These are phyloP conservation scores for Danio aesculapii DNA, from an alignment of 2,797 vertebrate species.

Conservation along the genomic window DNA sequence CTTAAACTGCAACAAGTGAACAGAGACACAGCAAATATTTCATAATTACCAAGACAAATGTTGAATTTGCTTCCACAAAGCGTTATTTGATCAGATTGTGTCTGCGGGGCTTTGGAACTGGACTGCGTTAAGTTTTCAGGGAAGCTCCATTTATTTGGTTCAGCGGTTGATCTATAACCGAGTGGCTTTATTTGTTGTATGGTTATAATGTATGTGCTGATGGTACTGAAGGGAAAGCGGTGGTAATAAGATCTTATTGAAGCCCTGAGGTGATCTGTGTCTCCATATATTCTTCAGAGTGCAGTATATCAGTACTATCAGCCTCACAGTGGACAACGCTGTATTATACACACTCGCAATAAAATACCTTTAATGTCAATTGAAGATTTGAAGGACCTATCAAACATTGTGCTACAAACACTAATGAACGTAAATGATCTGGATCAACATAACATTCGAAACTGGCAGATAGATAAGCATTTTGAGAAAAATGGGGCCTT, in stretches of 20 bases:
- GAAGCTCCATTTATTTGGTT: slow-evolving; percentile 19
- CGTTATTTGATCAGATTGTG: background rate
- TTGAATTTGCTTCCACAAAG: slow-evolving; percentile 21
- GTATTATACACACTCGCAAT: slow-evolving; percentile 20
- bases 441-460: too few relatives aligned
- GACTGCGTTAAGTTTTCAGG: background rate
- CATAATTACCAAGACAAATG: slow-evolving; percentile 16
- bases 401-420: background rate
- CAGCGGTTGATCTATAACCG: slow-evolving; percentile 10
- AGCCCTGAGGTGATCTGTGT: slow-evolving; percentile 11
- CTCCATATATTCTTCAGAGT: slow-evolving; percentile 28
- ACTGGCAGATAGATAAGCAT: too few relatives aligned
- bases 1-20: background rate
- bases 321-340: slow-evolving; percentile 16
- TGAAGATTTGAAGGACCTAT: background rate
- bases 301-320: background rate
- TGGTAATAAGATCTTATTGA: slow-evolving; percentile 45
- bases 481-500: too few relatives aligned
- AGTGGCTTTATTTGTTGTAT: slow-evolving; percentile 37
- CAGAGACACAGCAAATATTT: slow-evolving; percentile 1
- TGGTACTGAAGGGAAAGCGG: slow-evolving; percentile 18
- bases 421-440: too few relatives aligned
- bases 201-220: slow-evolving; percentile 32
- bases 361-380: slow-evolving; percentile 28
- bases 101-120: slow-evolving; percentile 9